Base-by-base conservation (phyloP, 2,888 invertebrate species). In the Meliscaeva auricollis region DNA sequence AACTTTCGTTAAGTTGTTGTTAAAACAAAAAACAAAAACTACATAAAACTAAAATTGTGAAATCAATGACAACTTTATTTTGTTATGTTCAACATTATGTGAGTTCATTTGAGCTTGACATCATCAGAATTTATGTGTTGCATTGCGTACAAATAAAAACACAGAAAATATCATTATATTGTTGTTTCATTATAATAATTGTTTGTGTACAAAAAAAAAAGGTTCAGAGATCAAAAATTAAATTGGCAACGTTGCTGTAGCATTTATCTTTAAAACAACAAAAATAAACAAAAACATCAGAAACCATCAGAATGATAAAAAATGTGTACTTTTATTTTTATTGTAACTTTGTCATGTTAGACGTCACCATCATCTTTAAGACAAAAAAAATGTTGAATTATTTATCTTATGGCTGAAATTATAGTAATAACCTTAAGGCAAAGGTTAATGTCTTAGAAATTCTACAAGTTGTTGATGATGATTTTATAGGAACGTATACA, bases 91-190 rank as follows among this genome's bases (percentile, higher is more conserved):
- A 44, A 5, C 26, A n/a, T 32, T 22, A 64, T 30, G 30, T 15
- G 68, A 64, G 78, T 83, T 83, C 79, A 83, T 41, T 64, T 74
- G 44, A 20, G 56, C 62, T 74, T 83, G 83, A 83, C 83, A 78
- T 83, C 73, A 78, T 54, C 60, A 69, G 15, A 17, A 15, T 48
- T 48, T 48, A 9, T 48, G 56, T 35, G 56, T 56, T 74, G 35
- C 83, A 79, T 74, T 83, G 74, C 74, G 83, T 83, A 83, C 32
- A 74, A 69, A 83, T 15, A 48, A 32, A 32, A 48, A 15, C 1
- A 20, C 2, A 48, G 1, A 64, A 15, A 35, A 32, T 32, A 78
- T 74, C 3, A 11, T 38, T 13, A 38, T 38, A 8, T 38, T 73
- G 68, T 77, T 69, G 62, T 52, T 60, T 32, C 20, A 48, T 48